Conservation (phyloP, 2,888 invertebrate genomes). For the Brassicogethes aeneus region DNA sequence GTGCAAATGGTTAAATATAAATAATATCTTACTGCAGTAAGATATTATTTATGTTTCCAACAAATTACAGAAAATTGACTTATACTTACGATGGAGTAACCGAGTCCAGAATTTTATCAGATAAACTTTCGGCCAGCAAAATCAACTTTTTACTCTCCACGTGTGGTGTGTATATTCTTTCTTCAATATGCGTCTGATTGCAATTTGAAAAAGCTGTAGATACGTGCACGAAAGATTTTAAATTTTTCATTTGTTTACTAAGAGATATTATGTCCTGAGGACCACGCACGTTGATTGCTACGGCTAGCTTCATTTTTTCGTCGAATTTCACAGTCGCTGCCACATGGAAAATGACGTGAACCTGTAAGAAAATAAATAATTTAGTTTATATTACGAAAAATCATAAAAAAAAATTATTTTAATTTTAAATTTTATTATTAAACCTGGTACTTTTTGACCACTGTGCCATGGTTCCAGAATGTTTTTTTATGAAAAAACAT, state of each 20-base stretch:
- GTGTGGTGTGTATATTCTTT: constrained; percentile 47
- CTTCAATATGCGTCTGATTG: constrained; percentile 37
- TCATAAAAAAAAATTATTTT: no score
- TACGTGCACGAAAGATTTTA: constrained; percentile 51
- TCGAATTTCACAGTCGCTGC: constrained; percentile 59
- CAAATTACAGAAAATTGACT: neutral
- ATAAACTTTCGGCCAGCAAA: constrained; percentile 42
- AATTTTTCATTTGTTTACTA: constrained; percentile 54
- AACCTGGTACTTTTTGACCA: no score
- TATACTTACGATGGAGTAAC: constrained; percentile 49
- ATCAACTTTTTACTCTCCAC: constrained; percentile 46
- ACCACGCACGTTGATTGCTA: constrained; percentile 65
- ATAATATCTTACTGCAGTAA: no score
- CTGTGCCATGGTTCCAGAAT: no score
- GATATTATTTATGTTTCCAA: no score
- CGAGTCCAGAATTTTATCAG: constrained; percentile 45
- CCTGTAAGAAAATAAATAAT: constrained; percentile 27
- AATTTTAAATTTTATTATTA: no score
- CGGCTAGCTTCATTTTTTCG: constrained; percentile 62
- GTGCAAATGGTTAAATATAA: no score
- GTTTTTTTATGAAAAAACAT: no score
- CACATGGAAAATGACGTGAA: constrained; percentile 47
- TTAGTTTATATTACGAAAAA: no score
- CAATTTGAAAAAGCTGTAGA: constrained; percentile 54
- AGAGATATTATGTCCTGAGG: constrained; percentile 56